These are phyloP conservation scores for Epizoanthus illoricatus DNA, from an alignment of 92 coral and sea anemone genomes.

Conservation along the genomic window DNA sequence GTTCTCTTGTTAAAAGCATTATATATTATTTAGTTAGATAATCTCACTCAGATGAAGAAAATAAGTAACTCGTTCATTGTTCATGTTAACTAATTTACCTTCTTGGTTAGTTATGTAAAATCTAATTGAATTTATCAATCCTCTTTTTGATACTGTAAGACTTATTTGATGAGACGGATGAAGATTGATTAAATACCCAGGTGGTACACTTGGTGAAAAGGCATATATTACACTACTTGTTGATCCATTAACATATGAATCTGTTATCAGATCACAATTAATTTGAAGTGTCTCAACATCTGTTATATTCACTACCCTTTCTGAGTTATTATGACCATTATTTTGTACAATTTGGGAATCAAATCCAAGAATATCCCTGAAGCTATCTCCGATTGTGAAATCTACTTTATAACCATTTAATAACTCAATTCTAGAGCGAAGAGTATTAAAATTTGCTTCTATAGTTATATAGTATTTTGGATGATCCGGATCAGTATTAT, in stretches of 20 bases:
- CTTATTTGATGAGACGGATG: no score
- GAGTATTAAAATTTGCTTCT: conserved; percentile 2
- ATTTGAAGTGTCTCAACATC: neutral
- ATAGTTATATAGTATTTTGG: no score
- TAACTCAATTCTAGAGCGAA: conserved; percentile 6
- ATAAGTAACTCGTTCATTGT: conserved; percentile 14
- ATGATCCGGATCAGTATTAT: no score
- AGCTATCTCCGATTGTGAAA: conserved; percentile 23
- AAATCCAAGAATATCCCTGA: conserved; percentile 25
- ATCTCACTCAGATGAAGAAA: neutral
- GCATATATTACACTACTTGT: conserved; percentile 1
- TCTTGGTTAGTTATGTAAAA: neutral
- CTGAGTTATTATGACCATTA: conserved; percentile 15
- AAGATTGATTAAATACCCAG: neutral
- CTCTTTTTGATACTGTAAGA: neutral
- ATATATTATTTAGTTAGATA: neutral
- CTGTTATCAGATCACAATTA: conserved; percentile 21
- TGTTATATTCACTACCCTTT: conserved; percentile 15
- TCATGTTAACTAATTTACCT: neutral
- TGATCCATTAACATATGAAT: neutral
- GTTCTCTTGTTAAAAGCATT: conserved; percentile 23
- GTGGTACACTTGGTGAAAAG: neutral
- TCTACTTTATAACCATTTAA: conserved; percentile 33
- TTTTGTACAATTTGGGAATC: neutral
- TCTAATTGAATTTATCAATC: neutral